Conservation (phyloP, 2,797 vertebrate genomes). For the Neopelma chrysocephalum region DNA sequence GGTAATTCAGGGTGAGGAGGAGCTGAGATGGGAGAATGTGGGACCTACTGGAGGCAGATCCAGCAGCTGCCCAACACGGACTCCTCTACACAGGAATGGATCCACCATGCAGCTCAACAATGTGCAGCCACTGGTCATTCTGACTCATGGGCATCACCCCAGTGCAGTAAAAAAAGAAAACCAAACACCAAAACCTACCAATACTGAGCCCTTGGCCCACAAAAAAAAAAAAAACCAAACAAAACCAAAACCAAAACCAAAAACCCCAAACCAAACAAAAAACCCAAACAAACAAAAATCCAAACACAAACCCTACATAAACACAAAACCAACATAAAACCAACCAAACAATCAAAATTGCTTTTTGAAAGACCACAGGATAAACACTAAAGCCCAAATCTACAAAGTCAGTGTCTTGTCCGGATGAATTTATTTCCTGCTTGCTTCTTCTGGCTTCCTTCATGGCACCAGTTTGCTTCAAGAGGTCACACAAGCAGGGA, state of each 20-base stretch:
- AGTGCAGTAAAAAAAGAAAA: not conserved
- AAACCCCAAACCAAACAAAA: too few relatives aligned
- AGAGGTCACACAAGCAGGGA: not conserved
- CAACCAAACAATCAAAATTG: not conserved
- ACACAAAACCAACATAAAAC: not conserved
- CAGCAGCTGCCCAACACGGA: fast-evolving
- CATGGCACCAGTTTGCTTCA: not conserved
- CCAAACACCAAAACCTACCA: not conserved
- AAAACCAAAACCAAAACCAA: not conserved
- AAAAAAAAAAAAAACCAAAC: too few relatives aligned
- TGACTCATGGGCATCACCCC: not conserved
- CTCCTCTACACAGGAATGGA: fast-evolving
- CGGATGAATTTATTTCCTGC: not conserved
- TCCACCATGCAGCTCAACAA: not conserved
- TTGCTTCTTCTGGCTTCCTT: not conserved
- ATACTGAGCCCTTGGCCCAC: too few relatives aligned
- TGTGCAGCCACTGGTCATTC: not conserved
- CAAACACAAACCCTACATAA: not conserved
- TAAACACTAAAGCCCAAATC: not conserved
- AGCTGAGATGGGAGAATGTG: not conserved
- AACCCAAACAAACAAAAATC: not conserved
- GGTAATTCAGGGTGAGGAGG: not conserved
- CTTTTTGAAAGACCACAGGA: not conserved
- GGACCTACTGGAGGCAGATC: not conserved
- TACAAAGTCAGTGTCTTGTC: not conserved